Percentiles rank a stretch among this genome's conserved stretches.
phyloP scores from a whole-genome alignment of 2,888 invertebrate genomes.

The Strigamia crassipes region DNA sequence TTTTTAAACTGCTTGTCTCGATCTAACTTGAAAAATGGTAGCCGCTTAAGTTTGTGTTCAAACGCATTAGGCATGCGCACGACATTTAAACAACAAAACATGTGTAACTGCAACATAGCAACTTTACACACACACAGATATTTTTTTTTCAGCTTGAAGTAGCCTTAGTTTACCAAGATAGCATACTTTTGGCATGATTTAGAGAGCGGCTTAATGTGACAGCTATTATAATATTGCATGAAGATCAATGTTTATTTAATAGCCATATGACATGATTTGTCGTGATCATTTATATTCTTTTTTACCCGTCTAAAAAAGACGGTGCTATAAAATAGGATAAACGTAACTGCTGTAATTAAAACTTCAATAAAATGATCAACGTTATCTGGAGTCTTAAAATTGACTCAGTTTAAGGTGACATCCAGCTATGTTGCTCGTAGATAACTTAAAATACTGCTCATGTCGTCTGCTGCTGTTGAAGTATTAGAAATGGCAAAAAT shows the following conservation, averaged over 20 bases:
- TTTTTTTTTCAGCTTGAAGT: too few relatives aligned
- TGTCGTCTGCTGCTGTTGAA: background rate
- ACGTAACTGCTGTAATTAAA: background rate
- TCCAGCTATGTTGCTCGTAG: background rate
- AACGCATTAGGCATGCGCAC: too few relatives aligned
- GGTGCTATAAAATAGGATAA: background rate
- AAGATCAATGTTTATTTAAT: constrained; percentile 8
- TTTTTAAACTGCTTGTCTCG: too few relatives aligned
- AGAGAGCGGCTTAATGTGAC: background rate
- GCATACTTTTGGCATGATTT: background rate
- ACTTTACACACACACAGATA: too few relatives aligned
- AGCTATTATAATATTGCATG: background rate
- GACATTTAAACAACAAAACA: too few relatives aligned
- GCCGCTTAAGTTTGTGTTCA: too few relatives aligned
- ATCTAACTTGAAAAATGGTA: too few relatives aligned
- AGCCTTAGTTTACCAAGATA: background rate
- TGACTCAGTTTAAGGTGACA: background rate
- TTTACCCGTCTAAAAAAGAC: background rate
- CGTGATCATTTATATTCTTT: background rate
- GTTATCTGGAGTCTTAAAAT: background rate
- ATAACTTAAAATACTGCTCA: background rate
- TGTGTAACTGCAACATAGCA: too few relatives aligned
- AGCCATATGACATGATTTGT: background rate
- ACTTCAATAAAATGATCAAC: background rate
- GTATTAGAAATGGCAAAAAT: background rate